Percentiles rank a stretch among this genome's conserved stretches.
Conservation (phyloP, 2,113 vertebrate species). For the Phalacrocorax aristotelis region DNA sequence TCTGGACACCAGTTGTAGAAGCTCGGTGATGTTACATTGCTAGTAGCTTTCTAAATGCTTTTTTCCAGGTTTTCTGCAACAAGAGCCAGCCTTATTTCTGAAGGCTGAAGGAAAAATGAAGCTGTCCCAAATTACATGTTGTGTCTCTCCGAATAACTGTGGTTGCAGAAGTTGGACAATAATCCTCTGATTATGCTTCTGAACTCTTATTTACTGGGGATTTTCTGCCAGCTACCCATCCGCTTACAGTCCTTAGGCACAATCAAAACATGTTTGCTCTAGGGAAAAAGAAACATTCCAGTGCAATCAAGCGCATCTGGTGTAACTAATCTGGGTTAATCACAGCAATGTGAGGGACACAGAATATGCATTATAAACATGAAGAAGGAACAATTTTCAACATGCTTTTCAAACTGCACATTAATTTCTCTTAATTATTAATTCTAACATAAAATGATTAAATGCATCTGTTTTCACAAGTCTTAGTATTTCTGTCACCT, state of each 20-base stretch:
- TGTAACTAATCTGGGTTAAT: constrained; percentile 74
- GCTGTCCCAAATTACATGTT: constrained; percentile 40
- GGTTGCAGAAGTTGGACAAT: constrained; percentile 56
- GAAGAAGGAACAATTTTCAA: constrained; percentile 66
- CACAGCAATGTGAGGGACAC: constrained; percentile 72
- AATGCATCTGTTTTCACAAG: constrained; percentile 54
- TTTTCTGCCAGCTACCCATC: constrained; percentile 67
- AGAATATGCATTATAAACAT: constrained; percentile 64
- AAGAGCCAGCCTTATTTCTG: constrained; percentile 33
- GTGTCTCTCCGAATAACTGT: constrained; percentile 33
- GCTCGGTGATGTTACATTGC: neutral
- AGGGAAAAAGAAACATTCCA: constrained; percentile 75
- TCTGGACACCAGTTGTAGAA: constrained; percentile 31
- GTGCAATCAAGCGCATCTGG: constrained; percentile 75
- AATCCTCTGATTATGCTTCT: constrained; percentile 53
- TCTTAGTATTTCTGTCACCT: constrained; percentile 35
- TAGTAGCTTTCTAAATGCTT: constrained; percentile 49
- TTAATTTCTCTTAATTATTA: constrained; percentile 48
- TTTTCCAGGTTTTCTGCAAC: constrained; percentile 35
- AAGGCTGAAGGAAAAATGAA: constrained; percentile 15
- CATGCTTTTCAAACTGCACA: constrained; percentile 73
- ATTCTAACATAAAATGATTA: constrained; percentile 62
- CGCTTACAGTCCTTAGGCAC: constrained; percentile 72
- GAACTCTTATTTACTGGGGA: constrained; percentile 67
- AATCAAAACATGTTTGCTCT: constrained; percentile 73